Conservation (phyloP, 2,113 vertebrate species). For the Bolborhynchus lineola region DNA sequence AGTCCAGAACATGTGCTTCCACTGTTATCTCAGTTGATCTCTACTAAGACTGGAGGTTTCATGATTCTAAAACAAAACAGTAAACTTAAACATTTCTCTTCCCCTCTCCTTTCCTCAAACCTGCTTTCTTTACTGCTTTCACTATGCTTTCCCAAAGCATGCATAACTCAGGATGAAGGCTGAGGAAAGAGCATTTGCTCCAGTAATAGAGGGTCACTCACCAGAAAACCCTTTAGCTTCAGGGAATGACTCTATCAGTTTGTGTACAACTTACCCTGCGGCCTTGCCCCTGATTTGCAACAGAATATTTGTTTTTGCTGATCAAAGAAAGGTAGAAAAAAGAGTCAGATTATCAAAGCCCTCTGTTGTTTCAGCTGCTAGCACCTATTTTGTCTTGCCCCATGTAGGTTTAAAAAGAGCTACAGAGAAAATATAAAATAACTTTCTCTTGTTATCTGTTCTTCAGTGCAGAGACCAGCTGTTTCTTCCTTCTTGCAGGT, state of each 20-base stretch:
- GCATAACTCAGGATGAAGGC: not conserved
- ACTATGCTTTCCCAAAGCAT: not conserved
- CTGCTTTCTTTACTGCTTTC: not conserved
- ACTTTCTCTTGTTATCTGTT: not conserved
- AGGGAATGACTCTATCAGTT: not conserved
- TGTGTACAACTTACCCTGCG: accelerated
- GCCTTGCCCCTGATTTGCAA: not conserved
- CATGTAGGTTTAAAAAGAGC: not conserved
- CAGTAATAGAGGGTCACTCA: not conserved
- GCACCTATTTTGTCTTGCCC: not conserved
- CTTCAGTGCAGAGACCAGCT: not conserved
- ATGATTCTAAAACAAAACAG: not conserved
- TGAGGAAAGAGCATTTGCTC: not conserved
- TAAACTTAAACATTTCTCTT: not conserved
- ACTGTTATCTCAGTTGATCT: not conserved
- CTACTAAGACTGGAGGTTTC: not conserved
- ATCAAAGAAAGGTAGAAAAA: not conserved
- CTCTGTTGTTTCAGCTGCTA: not conserved
- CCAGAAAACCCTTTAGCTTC: not conserved
- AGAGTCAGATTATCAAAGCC: not conserved
- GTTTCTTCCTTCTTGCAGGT: not conserved
- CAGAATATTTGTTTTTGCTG: not conserved
- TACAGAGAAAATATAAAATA: not conserved
- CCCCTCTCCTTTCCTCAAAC: not conserved
- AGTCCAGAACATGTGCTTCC: not conserved